Conservation (phyloP, 2,888 invertebrate species). For the Pandemis heparana region DNA sequence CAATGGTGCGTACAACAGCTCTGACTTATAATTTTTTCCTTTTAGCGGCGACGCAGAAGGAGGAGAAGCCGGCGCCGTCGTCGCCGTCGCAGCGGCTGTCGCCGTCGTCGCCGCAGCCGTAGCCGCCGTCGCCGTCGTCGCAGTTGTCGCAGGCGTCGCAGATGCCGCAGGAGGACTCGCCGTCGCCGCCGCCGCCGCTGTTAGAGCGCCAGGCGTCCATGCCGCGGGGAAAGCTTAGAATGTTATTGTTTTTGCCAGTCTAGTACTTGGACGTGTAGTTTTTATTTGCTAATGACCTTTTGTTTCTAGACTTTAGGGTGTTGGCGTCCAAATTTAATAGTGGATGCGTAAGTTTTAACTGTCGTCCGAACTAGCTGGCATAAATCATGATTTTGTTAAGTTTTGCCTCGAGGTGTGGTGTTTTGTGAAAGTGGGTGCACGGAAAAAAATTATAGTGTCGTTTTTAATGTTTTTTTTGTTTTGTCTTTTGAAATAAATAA, state of each 20-base stretch:
- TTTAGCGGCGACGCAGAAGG: constrained; percentile 13
- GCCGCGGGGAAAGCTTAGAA: background rate
- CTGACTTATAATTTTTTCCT: background rate
- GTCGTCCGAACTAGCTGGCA: too few relatives aligned
- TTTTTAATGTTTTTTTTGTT: background rate
- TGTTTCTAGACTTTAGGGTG: too few relatives aligned
- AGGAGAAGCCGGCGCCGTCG: constrained; percentile 9
- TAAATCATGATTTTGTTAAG: too few relatives aligned
- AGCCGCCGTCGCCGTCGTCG: constrained; percentile 51
- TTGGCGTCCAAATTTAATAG: too few relatives aligned
- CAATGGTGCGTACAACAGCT: too few relatives aligned
- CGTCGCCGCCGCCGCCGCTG: constrained; percentile 42
- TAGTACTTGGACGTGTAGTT: too few relatives aligned
- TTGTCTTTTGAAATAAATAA: background rate
- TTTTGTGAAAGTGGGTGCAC: background rate
- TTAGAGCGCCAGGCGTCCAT: background rate
- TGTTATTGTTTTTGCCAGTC: too few relatives aligned
- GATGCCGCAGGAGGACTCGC: constrained; percentile 37
- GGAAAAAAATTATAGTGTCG: constrained; percentile 9
- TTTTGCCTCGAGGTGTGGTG: background rate
- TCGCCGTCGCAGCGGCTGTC: constrained; percentile 43
- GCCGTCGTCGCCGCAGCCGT: constrained; percentile 48
- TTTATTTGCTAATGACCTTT: too few relatives aligned
- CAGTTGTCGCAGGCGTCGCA: constrained; percentile 53
- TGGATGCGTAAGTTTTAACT: too few relatives aligned